Percentiles rank a stretch among this genome's conserved stretches.
These are phyloP conservation scores for Ptychadena robeensis DNA, from an alignment of 2,797 vertebrate genomes.

Conservation along the genomic window DNA sequence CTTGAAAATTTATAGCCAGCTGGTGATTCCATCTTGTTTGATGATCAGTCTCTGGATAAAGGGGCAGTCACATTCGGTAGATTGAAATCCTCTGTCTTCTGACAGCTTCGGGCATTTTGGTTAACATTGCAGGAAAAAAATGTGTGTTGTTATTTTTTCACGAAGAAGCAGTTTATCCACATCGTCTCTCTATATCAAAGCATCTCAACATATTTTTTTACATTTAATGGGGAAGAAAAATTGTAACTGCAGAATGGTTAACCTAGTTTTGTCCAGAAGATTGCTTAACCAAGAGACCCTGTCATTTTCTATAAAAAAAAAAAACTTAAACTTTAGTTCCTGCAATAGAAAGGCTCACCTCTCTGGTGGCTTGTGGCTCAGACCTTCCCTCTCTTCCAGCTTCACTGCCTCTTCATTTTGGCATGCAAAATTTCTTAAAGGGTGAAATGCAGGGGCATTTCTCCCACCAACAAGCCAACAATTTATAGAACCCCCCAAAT, in stretches of 20 bases:
- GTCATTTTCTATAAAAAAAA: background rate
- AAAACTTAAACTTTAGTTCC: background rate
- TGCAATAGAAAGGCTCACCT: background rate
- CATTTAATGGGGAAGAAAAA: background rate
- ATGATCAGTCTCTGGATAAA: slow-evolving; percentile 27
- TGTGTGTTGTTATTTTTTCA: background rate
- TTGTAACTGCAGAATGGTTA: background rate
- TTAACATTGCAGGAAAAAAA: background rate
- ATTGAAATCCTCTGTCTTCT: slow-evolving; percentile 15
- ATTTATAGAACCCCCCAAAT: no score
- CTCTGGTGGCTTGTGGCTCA: background rate
- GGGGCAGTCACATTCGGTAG: slow-evolving; percentile 17
- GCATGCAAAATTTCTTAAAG: background rate
- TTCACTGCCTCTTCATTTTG: background rate
- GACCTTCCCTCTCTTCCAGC: background rate
- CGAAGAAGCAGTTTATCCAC: background rate
- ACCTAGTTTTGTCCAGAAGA: background rate
- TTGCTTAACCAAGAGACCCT: background rate
- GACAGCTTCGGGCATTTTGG: background rate
- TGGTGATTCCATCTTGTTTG: slow-evolving; percentile 51
- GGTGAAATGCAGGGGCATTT: no score
- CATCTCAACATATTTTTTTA: background rate
- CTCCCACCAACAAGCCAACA: no score
- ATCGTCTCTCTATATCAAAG: background rate
- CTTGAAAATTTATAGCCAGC: slow-evolving; percentile 55